A percentile compares a stretch with the other conserved stretches of the same genome.
These are phyloP conservation scores for Rhaphigaster nebulosa DNA, from an alignment of 2,888 invertebrate species.

Conservation along the genomic window DNA sequence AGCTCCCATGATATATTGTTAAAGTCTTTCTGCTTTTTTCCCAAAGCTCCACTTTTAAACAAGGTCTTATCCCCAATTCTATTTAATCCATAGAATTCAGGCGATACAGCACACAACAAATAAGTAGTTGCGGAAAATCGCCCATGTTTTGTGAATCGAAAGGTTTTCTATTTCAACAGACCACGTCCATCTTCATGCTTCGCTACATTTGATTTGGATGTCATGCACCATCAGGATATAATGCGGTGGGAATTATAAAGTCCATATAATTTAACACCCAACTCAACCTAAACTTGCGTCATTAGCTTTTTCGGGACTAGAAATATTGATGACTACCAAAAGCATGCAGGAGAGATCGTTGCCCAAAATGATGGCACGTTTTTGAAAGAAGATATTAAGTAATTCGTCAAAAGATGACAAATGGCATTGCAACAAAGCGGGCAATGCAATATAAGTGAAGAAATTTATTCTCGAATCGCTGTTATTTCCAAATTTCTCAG, in stretches of 20 bases:
- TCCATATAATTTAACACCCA: background rate
- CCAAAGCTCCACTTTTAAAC: too few relatives aligned
- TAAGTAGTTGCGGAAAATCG: too few relatives aligned
- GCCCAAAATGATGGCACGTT: background rate
- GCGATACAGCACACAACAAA: too few relatives aligned
- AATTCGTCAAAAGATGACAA: background rate
- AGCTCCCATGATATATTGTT: too few relatives aligned
- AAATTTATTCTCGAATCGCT: background rate
- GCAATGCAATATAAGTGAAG: background rate
- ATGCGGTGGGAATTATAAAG: background rate
- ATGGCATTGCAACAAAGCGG: background rate
- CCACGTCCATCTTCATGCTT: too few relatives aligned
- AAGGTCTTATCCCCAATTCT: too few relatives aligned
- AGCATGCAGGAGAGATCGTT: background rate
- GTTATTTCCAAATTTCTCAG: background rate
- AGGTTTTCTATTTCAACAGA: too few relatives aligned
- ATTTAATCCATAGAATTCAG: too few relatives aligned
- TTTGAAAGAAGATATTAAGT: background rate
- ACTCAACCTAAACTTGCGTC: background rate
- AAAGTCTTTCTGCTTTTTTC: too few relatives aligned
- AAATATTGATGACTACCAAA: background rate
- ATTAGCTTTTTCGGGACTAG: background rate
- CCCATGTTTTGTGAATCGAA: too few relatives aligned
- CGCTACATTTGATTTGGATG: background rate
- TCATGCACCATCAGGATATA: background rate